Evolutionary conservation across 37 sponge, comb jelly and placozoan genomes (phyloP).

Genomic region (Chondrosia reniformis): DNA sequence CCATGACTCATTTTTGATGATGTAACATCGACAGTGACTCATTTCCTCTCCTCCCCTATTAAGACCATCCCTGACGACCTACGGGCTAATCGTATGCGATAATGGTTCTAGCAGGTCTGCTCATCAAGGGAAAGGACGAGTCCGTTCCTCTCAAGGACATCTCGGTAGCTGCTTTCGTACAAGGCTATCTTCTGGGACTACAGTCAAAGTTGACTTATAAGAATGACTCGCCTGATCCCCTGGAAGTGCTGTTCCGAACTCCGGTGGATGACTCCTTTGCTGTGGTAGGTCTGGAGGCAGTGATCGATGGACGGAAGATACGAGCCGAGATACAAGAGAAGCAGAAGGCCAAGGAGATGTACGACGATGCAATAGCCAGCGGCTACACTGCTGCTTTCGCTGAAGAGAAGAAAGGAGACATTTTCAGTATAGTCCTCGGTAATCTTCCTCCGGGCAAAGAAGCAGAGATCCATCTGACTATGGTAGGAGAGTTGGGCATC

Average conservation of each 20-base stretch:
- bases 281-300: slow-evolving; percentile 44
- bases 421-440: slow-evolving; percentile 56
- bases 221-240: slow-evolving; percentile 43
- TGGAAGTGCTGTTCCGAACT: slow-evolving; percentile 47
- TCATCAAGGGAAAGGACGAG: slow-evolving; percentile 4
- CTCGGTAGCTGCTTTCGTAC: slow-evolving; percentile 25
- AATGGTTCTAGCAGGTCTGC: no score
- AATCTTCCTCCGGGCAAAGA: slow-evolving; percentile 60
- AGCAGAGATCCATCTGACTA: slow-evolving; percentile 37
- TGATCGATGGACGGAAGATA: slow-evolving; percentile 55
- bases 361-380: slow-evolving; percentile 63
- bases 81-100: no score
- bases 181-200: slow-evolving; percentile 33
- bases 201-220: slow-evolving; percentile 27
- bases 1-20: no score
- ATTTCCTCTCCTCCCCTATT: no score
- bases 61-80: no score
- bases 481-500: slow-evolving; percentile 48
- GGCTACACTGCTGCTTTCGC: slow-evolving; percentile 54
- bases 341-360: slow-evolving; percentile 44
- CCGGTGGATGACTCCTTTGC: slow-evolving; percentile 54
- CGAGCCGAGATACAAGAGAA: slow-evolving; percentile 59
- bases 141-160: slow-evolving; percentile 28
- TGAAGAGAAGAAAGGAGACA: slow-evolving; percentile 61
- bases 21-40: no score